phyloP scores from a whole-genome alignment of 2,888 invertebrate species.

The Pollenia amentaria region DNA sequence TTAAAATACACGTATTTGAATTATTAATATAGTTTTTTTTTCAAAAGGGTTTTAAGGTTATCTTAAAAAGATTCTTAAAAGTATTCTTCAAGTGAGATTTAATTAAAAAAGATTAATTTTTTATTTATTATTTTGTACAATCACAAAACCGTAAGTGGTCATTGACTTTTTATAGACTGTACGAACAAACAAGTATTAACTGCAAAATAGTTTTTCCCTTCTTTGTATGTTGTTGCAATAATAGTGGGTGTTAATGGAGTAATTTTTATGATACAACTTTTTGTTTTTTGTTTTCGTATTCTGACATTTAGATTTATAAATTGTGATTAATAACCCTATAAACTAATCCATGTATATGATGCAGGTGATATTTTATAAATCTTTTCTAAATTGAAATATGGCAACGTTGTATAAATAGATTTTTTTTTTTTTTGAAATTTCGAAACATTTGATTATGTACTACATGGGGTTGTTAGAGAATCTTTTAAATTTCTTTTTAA shows the following conservation, averaged over 20 bases:
- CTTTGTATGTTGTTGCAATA: neutral
- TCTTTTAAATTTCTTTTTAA: too few species aligned
- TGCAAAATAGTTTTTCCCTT: slow-evolving; percentile 3
- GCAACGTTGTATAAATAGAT: neutral
- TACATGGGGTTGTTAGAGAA: too few species aligned
- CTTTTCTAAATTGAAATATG: neutral
- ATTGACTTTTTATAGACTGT: slow-evolving; percentile 16
- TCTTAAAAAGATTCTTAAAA: neutral
- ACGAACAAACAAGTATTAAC: neutral
- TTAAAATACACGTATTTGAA: too few species aligned
- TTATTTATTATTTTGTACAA: neutral
- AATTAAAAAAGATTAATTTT: neutral
- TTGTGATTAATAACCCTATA: slow-evolving; percentile 27
- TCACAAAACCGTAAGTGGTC: neutral
- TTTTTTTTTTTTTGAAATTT: too few species aligned
- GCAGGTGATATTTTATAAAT: neutral
- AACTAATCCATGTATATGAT: neutral
- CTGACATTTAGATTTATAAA: slow-evolving; percentile 25
- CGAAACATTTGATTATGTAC: too few species aligned
- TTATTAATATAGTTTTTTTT: neutral
- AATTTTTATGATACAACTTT: neutral
- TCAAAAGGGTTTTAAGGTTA: neutral
- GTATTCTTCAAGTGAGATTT: neutral
- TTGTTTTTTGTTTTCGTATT: neutral
- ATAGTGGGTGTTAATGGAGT: slow-evolving; percentile 19